Evolutionary conservation across 2,797 vertebrate genomes (phyloP).

Genomic region (Enteromius trimaculatus): DNA sequence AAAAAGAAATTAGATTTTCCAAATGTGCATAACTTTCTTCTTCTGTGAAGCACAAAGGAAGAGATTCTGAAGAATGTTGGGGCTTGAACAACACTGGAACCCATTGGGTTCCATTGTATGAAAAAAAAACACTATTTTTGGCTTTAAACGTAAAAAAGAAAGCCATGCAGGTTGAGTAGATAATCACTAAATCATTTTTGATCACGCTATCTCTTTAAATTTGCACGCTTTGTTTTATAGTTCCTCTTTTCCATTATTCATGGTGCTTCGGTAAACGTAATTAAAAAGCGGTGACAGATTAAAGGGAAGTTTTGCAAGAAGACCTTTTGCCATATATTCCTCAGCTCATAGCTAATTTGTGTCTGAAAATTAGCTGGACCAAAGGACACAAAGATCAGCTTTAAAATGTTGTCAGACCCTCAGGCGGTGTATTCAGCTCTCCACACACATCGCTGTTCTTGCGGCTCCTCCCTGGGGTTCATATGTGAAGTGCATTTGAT

Average conservation of each 20-base stretch:
- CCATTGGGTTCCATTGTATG: too few relatives aligned
- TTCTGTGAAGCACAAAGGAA: not conserved
- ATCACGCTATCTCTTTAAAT: not conserved
- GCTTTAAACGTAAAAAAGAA: not conserved
- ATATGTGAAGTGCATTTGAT: conserved; percentile 72
- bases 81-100: not conserved
- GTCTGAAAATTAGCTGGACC: conserved; percentile 57
- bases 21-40: not conserved
- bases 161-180: not conserved
- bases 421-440: conserved; percentile 76
- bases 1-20: not conserved
- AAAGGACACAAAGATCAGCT: conserved; percentile 61
- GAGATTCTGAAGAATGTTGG: not conserved
- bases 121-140: not conserved
- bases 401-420: conserved; percentile 72
- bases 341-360: conserved; percentile 59
- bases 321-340: conserved; percentile 23
- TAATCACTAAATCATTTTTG: not conserved
- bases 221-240: conserved; percentile 7
- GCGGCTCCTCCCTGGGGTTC: conserved; percentile 58
- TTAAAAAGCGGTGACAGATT: conserved; percentile 36
- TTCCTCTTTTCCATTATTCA: conserved; percentile 12
- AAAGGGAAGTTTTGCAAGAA: conserved; percentile 20
- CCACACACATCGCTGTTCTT: conserved; percentile 75
- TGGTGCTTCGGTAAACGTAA: not conserved